Conservation (phyloP, 2,797 vertebrate species). For the Eutrigla gurnardus region DNA sequence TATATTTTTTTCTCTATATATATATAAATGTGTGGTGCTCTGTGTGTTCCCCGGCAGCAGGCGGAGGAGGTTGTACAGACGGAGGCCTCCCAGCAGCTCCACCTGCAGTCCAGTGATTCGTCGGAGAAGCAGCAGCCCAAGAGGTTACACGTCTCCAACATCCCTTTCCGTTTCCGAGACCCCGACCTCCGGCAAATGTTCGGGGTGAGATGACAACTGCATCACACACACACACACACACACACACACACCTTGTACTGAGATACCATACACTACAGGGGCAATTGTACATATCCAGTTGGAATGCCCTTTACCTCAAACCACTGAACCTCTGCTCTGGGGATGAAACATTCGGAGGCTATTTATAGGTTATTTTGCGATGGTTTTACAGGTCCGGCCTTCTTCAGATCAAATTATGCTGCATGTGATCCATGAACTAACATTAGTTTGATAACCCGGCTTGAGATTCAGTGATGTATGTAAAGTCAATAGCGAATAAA, state of each 20-base stretch:
- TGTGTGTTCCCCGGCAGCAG: slow-evolving; percentile 81
- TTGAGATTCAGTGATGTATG: background rate
- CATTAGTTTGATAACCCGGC: no score
- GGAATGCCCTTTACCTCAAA: background rate
- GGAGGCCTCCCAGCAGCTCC: slow-evolving; percentile 88
- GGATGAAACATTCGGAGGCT: no score
- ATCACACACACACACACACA: background rate
- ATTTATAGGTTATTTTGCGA: no score
- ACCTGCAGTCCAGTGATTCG: slow-evolving; percentile 86
- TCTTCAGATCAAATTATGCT: no score
- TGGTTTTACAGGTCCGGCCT: no score
- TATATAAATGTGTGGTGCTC: slow-evolving; percentile 8
- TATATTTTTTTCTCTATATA: no score
- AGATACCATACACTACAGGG: slow-evolving; percentile 1
- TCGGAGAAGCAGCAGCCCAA: slow-evolving; percentile 95
- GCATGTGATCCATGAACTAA: no score
- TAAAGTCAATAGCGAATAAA: background rate
- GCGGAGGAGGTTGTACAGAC: slow-evolving; percentile 91
- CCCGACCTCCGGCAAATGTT: slow-evolving; percentile 97
- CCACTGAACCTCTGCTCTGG: background rate
- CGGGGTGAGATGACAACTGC: slow-evolving; percentile 86
- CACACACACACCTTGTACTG: background rate
- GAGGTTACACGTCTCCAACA: slow-evolving; percentile 95
- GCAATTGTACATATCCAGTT: background rate
- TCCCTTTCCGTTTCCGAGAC: slow-evolving; percentile 96